A percentile compares a stretch with the other conserved stretches of the same genome.
These are phyloP conservation scores for Sericinus montela DNA, from an alignment of 2,888 invertebrate species.

Conservation along the genomic window DNA sequence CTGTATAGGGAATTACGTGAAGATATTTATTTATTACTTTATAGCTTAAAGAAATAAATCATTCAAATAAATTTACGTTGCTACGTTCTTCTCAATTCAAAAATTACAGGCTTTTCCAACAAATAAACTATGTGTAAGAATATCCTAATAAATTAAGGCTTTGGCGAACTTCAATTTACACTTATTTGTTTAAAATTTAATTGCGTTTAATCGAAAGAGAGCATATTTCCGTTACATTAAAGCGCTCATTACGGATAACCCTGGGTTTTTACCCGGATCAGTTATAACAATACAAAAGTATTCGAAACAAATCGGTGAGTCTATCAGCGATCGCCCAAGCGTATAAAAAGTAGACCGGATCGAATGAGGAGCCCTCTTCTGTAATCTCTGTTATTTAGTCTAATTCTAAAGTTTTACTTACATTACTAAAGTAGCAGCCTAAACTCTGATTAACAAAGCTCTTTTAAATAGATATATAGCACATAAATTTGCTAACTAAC, in stretches of 20 bases:
- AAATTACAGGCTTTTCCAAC: not conserved
- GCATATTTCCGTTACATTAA: constrained; percentile 20
- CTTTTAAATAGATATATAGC: too few species aligned
- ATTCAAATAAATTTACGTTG: too few species aligned
- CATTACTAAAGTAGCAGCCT: too few species aligned
- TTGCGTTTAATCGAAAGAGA: constrained; percentile 10
- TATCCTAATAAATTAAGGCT: constrained; percentile 9
- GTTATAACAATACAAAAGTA: constrained; percentile 29
- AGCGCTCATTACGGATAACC: constrained; percentile 26
- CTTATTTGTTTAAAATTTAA: constrained; percentile 10
- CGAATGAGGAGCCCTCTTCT: constrained; percentile 19
- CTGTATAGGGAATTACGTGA: too few species aligned
- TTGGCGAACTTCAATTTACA: constrained; percentile 11
- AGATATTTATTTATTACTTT: too few species aligned
- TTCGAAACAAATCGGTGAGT: constrained; percentile 27
- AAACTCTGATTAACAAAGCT: too few species aligned
- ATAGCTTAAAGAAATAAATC: too few species aligned
- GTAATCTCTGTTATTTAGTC: not conserved
- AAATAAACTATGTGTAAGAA: not conserved
- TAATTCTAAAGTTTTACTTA: too few species aligned
- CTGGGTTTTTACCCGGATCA: constrained; percentile 35
- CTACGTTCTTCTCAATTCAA: too few species aligned
- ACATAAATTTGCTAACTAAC: not conserved
- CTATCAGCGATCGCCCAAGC: constrained; percentile 21
- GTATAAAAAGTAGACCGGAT: constrained; percentile 31